Conservation (phyloP, 2,888 invertebrate genomes). For the Chydorus sphaericus region DNA sequence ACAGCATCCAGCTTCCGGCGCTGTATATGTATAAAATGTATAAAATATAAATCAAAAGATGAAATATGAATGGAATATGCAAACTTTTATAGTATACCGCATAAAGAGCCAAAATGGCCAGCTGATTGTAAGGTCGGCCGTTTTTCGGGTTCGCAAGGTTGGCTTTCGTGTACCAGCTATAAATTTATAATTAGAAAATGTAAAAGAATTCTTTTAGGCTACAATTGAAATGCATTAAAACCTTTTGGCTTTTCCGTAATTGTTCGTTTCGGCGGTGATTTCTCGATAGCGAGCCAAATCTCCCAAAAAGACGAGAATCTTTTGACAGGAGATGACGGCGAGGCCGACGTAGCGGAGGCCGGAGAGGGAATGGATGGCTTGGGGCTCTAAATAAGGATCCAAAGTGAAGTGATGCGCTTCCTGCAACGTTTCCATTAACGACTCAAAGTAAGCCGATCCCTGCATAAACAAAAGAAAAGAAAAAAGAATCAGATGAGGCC, state of each 20-base stretch:
- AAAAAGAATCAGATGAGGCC: neutral
- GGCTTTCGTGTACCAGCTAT: conserved; percentile 80
- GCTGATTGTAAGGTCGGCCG: conserved; percentile 86
- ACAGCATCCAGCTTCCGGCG: conserved; percentile 88
- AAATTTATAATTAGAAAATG: conserved; percentile 22
- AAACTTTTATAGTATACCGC: conserved; percentile 27
- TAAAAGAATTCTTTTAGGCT: conserved; percentile 16
- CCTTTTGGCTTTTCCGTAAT: conserved; percentile 62
- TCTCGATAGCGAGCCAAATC: conserved; percentile 84
- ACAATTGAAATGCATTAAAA: no score
- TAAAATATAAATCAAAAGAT: conserved; percentile 20
- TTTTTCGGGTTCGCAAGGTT: conserved; percentile 87
- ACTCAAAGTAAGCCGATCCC: conserved; percentile 61
- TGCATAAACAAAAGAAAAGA: conserved; percentile 18
- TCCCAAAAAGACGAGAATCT: conserved; percentile 74
- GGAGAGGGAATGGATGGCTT: conserved; percentile 41
- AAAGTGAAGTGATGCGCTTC: conserved; percentile 57
- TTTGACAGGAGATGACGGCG: conserved; percentile 72
- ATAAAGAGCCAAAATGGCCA: conserved; percentile 67
- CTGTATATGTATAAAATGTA: conserved; percentile 40
- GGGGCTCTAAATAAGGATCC: conserved; percentile 25
- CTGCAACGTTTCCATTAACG: conserved; percentile 54
- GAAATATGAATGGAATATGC: conserved; percentile 5
- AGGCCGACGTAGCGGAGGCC: conserved; percentile 51
- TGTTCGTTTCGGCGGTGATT: conserved; percentile 55